Percentiles rank a stretch among this genome's conserved stretches.
These are phyloP conservation scores for Menidia menidia DNA, from an alignment of 2,797 vertebrate genomes.

Conservation along the genomic window DNA sequence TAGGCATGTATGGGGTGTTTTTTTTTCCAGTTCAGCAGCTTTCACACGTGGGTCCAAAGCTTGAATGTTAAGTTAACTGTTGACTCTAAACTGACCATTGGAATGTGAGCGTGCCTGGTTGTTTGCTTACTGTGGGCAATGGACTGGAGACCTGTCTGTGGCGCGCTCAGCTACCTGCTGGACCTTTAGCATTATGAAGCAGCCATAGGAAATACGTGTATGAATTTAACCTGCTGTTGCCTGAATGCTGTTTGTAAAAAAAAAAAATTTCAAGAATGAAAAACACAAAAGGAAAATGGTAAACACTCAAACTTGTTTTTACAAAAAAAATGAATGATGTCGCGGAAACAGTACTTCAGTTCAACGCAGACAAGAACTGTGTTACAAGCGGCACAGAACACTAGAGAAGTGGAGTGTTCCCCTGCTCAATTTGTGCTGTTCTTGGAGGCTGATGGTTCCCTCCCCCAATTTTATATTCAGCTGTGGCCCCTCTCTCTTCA, in stretches of 20 bases:
- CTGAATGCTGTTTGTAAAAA: not conserved
- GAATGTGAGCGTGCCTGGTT: not conserved
- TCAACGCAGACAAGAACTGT: slow-evolving; percentile 22
- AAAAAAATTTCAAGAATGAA: not conserved
- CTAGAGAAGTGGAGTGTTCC: slow-evolving; percentile 33
- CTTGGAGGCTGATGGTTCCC: slow-evolving; percentile 30
- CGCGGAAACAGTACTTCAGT: slow-evolving; percentile 28
- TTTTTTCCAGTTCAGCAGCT: not conserved
- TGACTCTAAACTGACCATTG: not conserved
- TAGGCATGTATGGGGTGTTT: not conserved
- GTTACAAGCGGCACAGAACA: slow-evolving; percentile 27
- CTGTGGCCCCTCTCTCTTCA: slow-evolving; percentile 39
- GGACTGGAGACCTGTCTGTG: not conserved
- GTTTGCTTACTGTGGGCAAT: not conserved
- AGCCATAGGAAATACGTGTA: not conserved
- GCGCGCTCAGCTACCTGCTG: not conserved
- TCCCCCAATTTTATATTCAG: slow-evolving; percentile 52
- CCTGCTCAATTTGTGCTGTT: slow-evolving; percentile 27
- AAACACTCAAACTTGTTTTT: slow-evolving; percentile 6
- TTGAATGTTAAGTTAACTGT: no score
- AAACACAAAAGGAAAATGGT: no score
- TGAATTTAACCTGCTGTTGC: not conserved
- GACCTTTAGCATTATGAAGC: not conserved
- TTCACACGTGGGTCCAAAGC: not conserved
- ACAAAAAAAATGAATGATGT: not conserved